Evolutionary conservation across 2,113 vertebrate species (phyloP), one percentile per base, ranked within the genome.

Genomic region (Chionodraco myersi): DNA sequence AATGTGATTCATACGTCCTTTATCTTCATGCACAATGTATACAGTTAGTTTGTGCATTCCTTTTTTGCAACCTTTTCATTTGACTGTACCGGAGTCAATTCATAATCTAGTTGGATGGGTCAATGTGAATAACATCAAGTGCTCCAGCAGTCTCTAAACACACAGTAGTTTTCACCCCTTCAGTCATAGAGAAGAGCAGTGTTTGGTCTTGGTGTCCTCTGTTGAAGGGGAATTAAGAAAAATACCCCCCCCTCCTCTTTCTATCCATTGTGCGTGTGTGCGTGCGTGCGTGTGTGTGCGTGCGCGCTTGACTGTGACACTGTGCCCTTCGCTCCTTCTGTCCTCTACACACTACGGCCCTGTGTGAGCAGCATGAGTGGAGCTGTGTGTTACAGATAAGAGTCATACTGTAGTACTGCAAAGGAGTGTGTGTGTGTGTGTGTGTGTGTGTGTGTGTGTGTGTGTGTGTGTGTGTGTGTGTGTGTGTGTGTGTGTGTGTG

Each of bases 321-420:
- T 59, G 59, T 82, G 82, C 67, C 83, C 86, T 91, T 86, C 62
- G 9, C 77, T 87, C 79, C n/a, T n/a, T 75, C 84, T 91, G 82
- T 83, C 79, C 80, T 75, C 52, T 52, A 76, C 76, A 88, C 79
- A 91, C 80, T 80, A n/a, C 36, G 70, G 72, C 62, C 73, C 67
- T 88, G 76, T 86, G 84, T 84, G 79, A 67, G 84, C 82, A 79
- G 83, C 73, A 75, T 72, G 82, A 88, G 71, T 72, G 79, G 68
- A 86, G 85, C 90, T 92, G 91, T 84, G 88, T 87, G 85, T 75
- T 72, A 62, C 77, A 91, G 92, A 93, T 93, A 94, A 92, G 81
- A 81, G 80, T 74, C 63, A 56, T 72, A 41, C 36, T 41, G 36
- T 41, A 70, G 74, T 77, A 52, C 54, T 72, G 64, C 36, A 64